These are phyloP conservation scores for Schizopygopsis pylzovi DNA, from an alignment of 2,797 vertebrate genomes.

Conservation along the genomic window DNA sequence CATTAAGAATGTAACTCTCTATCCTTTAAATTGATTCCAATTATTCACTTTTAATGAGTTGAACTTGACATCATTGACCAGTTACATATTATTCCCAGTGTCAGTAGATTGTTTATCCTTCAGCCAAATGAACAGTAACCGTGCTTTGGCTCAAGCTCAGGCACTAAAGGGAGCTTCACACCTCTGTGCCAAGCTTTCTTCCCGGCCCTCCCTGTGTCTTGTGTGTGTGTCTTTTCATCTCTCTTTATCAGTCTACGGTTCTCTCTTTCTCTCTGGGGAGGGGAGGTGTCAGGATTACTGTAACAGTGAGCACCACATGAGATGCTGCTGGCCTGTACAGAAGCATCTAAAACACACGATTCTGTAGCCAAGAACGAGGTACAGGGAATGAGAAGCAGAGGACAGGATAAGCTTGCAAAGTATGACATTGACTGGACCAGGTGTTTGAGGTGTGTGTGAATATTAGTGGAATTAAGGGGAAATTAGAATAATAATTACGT, in stretches of 20 bases:
- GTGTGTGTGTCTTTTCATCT: background rate
- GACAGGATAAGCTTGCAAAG: constrained; percentile 3
- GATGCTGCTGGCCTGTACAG: constrained; percentile 12
- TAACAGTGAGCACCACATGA: constrained; percentile 32
- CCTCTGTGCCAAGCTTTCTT: constrained; percentile 26
- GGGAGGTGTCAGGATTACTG: constrained; percentile 42
- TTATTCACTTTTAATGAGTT: constrained; percentile 13
- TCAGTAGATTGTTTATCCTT: constrained; percentile 9
- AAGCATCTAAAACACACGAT: constrained; percentile 25
- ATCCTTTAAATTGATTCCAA: background rate
- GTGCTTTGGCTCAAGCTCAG: constrained; percentile 23
- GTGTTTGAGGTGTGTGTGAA: background rate
- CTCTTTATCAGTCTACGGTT: constrained; percentile 7
- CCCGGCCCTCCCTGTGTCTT: background rate
- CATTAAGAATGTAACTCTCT: background rate
- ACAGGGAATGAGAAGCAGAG: constrained; percentile 51
- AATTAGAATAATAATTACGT: background rate
- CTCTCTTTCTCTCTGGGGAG: constrained; percentile 32
- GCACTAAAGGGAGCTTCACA: constrained; percentile 14
- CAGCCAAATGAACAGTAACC: constrained; percentile 34
- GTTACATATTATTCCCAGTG: background rate
- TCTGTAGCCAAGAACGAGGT: constrained; percentile 45
- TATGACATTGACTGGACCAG: constrained; percentile 20
- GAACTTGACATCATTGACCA: constrained; percentile 18
- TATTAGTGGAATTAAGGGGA: background rate